A percentile compares a stretch with the other conserved stretches of the same genome.
These are phyloP conservation scores for Petaurus breviceps DNA, from an alignment of 2,113 vertebrate species.

Conservation along the genomic window DNA sequence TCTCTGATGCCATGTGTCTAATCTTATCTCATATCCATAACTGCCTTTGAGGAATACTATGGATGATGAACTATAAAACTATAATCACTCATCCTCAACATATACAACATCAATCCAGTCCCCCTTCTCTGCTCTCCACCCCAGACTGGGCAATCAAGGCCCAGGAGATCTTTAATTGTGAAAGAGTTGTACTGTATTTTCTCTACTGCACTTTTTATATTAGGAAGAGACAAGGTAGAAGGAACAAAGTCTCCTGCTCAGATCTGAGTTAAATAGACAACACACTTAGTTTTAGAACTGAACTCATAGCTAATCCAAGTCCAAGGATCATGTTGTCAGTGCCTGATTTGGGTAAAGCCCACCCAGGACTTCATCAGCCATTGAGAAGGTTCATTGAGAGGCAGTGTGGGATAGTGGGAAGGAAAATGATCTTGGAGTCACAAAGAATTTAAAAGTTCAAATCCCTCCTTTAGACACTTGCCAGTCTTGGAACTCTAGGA, in stretches of 20 bases:
- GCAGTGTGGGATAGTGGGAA: neutral
- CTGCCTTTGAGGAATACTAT: neutral
- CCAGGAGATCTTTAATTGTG: neutral
- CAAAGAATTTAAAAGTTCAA: neutral
- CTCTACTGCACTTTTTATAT: neutral
- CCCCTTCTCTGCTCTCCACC: neutral
- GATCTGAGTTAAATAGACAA: neutral
- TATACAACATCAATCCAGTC: neutral
- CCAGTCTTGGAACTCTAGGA: neutral
- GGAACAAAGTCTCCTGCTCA: neutral
- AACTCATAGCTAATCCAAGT: neutral
- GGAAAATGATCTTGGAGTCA: neutral
- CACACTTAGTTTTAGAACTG: neutral
- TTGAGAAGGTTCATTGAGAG: neutral
- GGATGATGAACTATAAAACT: neutral
- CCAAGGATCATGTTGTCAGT: neutral
- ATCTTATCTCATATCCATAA: neutral
- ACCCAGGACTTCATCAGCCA: rapidly evolving
- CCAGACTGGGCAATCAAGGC: neutral
- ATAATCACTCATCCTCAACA: neutral
- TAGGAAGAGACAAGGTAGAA: neutral
- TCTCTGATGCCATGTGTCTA: neutral
- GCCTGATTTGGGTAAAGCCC: neutral
- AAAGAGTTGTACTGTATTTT: neutral
- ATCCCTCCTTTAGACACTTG: neutral